Evolutionary conservation across 2,797 vertebrate species (phyloP), one percentile per base, ranked within the genome.

Genomic region (Pseudochirops cupreus): DNA sequence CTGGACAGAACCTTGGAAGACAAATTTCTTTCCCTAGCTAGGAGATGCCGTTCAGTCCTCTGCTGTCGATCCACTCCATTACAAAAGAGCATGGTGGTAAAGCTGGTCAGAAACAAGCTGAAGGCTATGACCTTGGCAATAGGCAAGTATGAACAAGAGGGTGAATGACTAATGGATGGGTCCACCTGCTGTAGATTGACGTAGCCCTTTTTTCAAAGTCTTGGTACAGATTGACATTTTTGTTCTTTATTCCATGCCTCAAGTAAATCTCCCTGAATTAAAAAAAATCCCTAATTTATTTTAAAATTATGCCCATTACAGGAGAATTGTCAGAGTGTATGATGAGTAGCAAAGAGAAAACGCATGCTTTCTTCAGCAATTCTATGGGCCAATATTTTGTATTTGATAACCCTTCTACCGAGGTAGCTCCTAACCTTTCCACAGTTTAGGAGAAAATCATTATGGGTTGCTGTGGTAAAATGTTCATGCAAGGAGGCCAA

Each of bases 11-110:
- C 97, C 33, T 98, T 99, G 97, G 99, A 99, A 98, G 99, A 99
- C 91, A 99, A 99, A 98, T 99, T 99, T 96, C 99, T 99, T 96
- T 98, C 99, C 0, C 98, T 99, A 0, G 99, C 99, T 0, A 98
- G 99, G 94, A 99, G 98, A 97, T 99, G 99, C 97, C 99, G 99
- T 12, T 99, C 99, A 0, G 99, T 99, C 16, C 99, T 99, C 2
- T 99, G 99, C 98, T 99, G 99, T 97, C 99, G 99, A 9, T 99
- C 99, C 21, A 99, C 99, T 0, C 99, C 99, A 0, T 98, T 99
- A 94, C 99, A 99, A 98, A 99, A 99, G 98, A 99, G 99, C 98
- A 99, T 99, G 99, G 99, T 99, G 97, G 99, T 99, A 95, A 99
- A 99, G 97, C 99, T 99, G 96, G 99, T 99, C 98, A 99, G 99